Conservation (phyloP, 2,888 invertebrate species). For the Ophioninae sp. region DNA sequence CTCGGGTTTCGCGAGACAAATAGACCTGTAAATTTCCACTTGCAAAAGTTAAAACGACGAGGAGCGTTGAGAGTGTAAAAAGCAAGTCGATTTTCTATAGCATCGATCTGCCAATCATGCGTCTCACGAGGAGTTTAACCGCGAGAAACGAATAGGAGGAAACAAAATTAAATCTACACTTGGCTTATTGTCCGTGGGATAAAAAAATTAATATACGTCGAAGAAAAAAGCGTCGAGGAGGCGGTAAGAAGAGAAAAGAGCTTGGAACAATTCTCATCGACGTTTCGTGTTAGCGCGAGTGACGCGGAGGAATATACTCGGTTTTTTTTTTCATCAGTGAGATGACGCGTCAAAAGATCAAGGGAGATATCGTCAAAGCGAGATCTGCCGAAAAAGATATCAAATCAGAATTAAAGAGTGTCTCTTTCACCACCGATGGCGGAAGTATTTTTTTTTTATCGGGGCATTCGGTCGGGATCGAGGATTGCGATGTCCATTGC, state of each 20-base stretch:
- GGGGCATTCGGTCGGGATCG: constrained; percentile 2
- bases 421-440: neutral
- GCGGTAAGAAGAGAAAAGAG: constrained; percentile 25
- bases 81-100: constrained; percentile 35
- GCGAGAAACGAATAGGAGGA: constrained; percentile 8
- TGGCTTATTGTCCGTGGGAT: neutral
- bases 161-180: constrained; percentile 25
- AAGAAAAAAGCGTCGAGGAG: constrained; percentile 33
- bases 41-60: constrained; percentile 28
- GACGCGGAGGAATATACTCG: constrained; percentile 35
- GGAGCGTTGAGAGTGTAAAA: constrained; percentile 6
- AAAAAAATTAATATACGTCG: constrained; percentile 35
- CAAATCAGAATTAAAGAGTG: constrained; percentile 29
- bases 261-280: constrained; percentile 46
- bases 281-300: constrained; percentile 54
- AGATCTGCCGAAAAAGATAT: constrained; percentile 51
- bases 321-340: constrained; percentile 27
- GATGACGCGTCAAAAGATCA: constrained; percentile 56
- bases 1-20: constrained; percentile 23
- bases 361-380: constrained; percentile 35
- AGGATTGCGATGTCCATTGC: neutral
- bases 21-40: constrained; percentile 34
- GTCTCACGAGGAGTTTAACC: constrained; percentile 1
- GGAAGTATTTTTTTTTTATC: neutral
- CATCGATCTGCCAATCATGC: constrained; percentile 37